Conservation (phyloP, 1,140 invertebrate genomes). For the Lasioglossum baleicum region DNA sequence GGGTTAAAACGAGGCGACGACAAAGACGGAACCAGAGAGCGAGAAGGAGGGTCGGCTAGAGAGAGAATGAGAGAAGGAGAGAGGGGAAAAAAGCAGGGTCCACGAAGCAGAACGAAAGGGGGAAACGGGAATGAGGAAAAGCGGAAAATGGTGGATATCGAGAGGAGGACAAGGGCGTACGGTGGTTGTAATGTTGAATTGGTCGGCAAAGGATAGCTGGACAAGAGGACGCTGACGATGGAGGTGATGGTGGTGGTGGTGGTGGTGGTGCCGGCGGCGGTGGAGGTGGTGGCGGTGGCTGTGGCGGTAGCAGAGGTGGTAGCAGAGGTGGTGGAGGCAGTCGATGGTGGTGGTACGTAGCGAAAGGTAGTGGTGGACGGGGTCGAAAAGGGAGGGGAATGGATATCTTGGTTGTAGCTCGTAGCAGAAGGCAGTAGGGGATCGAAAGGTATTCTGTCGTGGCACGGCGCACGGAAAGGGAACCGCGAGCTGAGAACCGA, state of each 20-base stretch:
- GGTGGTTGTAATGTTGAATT: background rate
- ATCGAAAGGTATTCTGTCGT: conserved; percentile 12
- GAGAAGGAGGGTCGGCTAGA: background rate
- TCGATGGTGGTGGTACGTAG: background rate
- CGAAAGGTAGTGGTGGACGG: background rate
- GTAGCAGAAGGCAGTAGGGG: background rate
- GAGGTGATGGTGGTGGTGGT: background rate
- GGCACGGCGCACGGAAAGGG: background rate
- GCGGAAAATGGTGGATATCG: background rate
- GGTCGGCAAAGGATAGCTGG: conserved; percentile 13
- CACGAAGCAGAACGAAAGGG: background rate
- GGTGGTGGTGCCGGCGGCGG: no score
- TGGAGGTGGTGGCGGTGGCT: background rate
- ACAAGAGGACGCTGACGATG: background rate
- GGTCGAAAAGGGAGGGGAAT: background rate
- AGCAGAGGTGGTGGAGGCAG: background rate
- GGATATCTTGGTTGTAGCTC: no score
- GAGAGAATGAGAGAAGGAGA: background rate
- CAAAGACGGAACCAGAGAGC: no score
- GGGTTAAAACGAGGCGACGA: background rate
- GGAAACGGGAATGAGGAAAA: conserved; percentile 9
- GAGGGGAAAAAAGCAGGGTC: background rate
- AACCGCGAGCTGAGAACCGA: no score
- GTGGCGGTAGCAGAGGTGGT: background rate
- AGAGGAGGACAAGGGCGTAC: conserved; percentile 6